Evolutionary conservation across 2,113 vertebrate genomes (phyloP).

Genomic region (Nyctibius bracteatus): DNA sequence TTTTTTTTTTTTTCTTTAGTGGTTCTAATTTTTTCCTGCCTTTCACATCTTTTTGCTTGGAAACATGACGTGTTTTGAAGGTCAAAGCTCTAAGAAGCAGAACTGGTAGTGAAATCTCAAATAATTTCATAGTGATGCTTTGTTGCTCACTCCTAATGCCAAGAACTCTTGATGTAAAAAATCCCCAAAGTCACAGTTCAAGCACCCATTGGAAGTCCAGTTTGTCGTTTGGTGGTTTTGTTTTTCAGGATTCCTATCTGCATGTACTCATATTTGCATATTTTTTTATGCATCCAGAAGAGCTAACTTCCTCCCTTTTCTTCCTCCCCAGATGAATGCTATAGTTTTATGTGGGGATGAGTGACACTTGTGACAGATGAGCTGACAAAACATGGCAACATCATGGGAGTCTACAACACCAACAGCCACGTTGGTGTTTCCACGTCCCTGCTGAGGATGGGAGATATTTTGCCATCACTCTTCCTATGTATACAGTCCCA

Average conservation of each 20-base stretch:
- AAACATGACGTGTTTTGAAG: neutral
- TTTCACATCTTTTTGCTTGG: neutral
- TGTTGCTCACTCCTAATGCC: neutral
- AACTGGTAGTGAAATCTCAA: neutral
- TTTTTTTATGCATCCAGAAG: neutral
- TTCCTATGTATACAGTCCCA: neutral
- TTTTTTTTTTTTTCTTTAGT: neutral
- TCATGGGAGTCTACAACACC: neutral
- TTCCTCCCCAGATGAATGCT: neutral
- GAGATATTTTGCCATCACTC: neutral
- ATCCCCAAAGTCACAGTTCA: neutral
- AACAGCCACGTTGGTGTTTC: neutral
- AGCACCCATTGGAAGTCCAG: neutral
- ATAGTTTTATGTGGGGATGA: neutral
- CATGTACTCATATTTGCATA: neutral
- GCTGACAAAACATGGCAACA: conserved; percentile 31
- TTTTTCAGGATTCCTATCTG: neutral
- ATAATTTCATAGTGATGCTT: neutral
- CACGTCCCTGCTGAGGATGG: neutral
- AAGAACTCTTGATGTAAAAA: neutral
- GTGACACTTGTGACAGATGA: neutral
- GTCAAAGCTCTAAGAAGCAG: neutral
- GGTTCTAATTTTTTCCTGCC: neutral
- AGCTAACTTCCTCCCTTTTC: neutral
- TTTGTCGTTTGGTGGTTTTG: neutral